Evolutionary conservation across 2,113 vertebrate genomes (phyloP).

Genomic region (Neogale vison): DNA sequence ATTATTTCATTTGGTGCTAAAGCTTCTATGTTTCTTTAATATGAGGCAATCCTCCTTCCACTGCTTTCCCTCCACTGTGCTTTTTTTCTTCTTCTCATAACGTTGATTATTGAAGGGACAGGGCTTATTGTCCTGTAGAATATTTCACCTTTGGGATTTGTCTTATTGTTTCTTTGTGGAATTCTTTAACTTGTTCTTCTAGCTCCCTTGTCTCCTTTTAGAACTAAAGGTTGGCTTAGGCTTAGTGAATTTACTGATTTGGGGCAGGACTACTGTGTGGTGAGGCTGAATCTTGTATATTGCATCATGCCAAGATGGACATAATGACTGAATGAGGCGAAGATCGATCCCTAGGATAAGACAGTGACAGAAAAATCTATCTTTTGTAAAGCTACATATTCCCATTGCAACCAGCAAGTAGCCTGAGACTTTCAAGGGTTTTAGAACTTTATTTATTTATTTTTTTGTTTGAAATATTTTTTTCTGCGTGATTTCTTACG

Average conservation of each 20-base stretch:
- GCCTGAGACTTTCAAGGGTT: background rate
- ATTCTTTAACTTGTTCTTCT: background rate
- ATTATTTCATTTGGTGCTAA: background rate
- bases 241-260: background rate
- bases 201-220: background rate
- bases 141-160: background rate
- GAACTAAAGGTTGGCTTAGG: background rate
- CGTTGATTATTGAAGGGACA: background rate
- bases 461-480: background rate
- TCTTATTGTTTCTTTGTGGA: background rate
- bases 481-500: conserved; percentile 1
- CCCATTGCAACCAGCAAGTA: background rate
- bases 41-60: background rate
- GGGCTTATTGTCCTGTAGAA: background rate
- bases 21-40: background rate
- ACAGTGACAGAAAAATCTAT: background rate
- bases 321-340: background rate
- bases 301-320: background rate
- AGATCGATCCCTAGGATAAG: background rate
- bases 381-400: background rate
- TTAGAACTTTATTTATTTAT: background rate
- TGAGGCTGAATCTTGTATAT: background rate
- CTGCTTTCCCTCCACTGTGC: background rate
- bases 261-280: background rate
- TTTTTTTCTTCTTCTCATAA: background rate